A percentile compares a stretch with the other conserved stretches of the same genome.
Conservation (phyloP, 2,888 invertebrate species). For the Leptinotarsa juncta region DNA sequence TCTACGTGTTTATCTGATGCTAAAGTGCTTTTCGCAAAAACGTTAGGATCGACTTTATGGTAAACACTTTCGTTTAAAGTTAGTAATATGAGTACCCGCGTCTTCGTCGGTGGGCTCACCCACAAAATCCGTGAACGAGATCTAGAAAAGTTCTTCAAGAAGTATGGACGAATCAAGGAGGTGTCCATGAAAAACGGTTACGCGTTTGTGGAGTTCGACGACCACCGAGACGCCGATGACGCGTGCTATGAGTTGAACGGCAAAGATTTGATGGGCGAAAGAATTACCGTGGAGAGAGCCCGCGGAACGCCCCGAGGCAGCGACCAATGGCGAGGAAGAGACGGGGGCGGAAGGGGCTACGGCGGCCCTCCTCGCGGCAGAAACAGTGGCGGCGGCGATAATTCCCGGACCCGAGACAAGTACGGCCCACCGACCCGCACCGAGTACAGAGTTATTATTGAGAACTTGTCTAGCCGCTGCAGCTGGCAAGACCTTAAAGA, state of each 20-base stretch:
- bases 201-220: conserved; percentile 99
- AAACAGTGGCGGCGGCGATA: conserved; percentile 68
- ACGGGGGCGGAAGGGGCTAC: conserved; percentile 32
- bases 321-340: conserved; percentile 76
- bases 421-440: conserved; percentile 98
- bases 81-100: conserved; percentile 76
- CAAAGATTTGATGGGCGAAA: conserved; percentile 93
- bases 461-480: conserved; percentile 97
- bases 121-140: conserved; percentile 92
- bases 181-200: conserved; percentile 97
- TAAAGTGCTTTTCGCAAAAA: neutral
- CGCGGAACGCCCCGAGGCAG: conserved; percentile 79
- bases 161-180: conserved; percentile 92
- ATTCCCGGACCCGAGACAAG: conserved; percentile 73
- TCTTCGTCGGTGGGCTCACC: conserved; percentile 87
- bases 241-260: conserved; percentile 98
- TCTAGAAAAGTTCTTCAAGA: conserved; percentile 95
- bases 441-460: conserved; percentile 95
- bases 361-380: conserved; percentile 66
- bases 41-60: neutral
- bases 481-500: conserved; percentile 99
- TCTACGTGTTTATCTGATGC: conserved; percentile 18
- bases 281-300: conserved; percentile 88
- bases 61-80: neutral
- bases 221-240: conserved; percentile 97